Percentiles rank a stretch among this genome's conserved stretches.
These are phyloP conservation scores for Hypselothyrea guttata DNA, from an alignment of 2,888 invertebrate genomes.

Conservation along the genomic window DNA sequence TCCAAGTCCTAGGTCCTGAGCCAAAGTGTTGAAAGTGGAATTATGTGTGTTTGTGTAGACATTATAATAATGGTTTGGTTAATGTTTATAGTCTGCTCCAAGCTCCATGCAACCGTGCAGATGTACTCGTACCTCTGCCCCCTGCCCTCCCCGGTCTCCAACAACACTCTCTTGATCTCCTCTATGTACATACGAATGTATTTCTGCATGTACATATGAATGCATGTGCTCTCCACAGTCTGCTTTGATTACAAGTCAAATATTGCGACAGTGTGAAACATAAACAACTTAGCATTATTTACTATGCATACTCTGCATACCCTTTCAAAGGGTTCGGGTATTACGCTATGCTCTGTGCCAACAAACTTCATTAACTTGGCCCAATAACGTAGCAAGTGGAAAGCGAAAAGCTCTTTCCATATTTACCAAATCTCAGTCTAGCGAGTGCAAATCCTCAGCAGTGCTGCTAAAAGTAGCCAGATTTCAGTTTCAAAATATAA, in stretches of 20 bases:
- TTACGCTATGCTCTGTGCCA: background rate
- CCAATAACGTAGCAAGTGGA: too few species aligned
- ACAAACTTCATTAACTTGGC: background rate
- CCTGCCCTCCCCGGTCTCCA: too few species aligned
- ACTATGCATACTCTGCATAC: constrained; percentile 1
- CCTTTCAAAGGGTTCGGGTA: background rate
- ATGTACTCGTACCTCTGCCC: background rate
- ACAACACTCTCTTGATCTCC: too few species aligned
- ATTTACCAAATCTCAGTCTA: too few species aligned
- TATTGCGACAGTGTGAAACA: constrained; percentile 35
- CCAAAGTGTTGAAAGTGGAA: constrained; percentile 65
- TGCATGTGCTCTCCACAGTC: constrained; percentile 10
- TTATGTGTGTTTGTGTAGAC: constrained; percentile 67
- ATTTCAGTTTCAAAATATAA: too few species aligned
- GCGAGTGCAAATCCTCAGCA: too few species aligned
- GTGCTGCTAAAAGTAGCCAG: too few species aligned
- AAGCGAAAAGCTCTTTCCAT: too few species aligned
- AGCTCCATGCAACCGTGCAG: constrained; percentile 11
- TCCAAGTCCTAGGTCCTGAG: constrained; percentile 11
- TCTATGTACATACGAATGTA: background rate
- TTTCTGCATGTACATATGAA: constrained; percentile 1
- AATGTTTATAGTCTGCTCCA: constrained; percentile 59
- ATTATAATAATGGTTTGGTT: constrained; percentile 69
- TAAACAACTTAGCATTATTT: constrained; percentile 12
- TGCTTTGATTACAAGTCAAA: constrained; percentile 57